Evolutionary conservation across 2,888 invertebrate genomes (phyloP), one percentile per base, ranked within the genome.

Genomic region (Lasioglossum zephyrum): DNA sequence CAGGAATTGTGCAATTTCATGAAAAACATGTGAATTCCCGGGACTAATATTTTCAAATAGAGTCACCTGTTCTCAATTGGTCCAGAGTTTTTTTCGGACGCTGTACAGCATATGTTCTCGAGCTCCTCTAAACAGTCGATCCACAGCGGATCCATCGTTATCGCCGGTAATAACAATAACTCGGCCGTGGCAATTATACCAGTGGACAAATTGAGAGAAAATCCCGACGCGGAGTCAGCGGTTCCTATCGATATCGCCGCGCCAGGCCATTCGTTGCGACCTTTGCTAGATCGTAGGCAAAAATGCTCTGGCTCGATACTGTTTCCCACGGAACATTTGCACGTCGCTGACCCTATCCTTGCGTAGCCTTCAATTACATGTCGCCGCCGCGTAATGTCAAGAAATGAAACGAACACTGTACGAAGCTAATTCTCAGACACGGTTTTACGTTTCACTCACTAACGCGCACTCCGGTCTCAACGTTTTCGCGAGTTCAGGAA

Each of bases 401-500:
- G 44, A 44, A 80, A 79, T 31, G 73, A 77, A 78, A 63, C 78
- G 73, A 53, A 66, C 78, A 74, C 81, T 77, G 66, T 75, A 26
- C 63, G 26, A 57, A 80, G 53, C 73, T 90, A 91, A 88, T 90
- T 87, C 81, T 83, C 84, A 77, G 82, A 63, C 77, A 75, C 66
- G 77, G 73, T 89, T 88, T 88, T 83, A 74, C 77, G 47, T 77
- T 82, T 79, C 44, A 57, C 73, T 70, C 75, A 39, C 70, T 76
- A 57, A 84, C 77, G 73, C 77, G 84, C 39, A 47, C 84, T 82
- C 44, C n/a, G 16, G 26, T 39, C 31, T 66, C 44, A 76, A 18
- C 26, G 44, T 78, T 66, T 53, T 36, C 11, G 57, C 66, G 36
- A 41, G 41, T 41, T 1, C 73, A 6, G 18, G 16, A 53, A 84